These are phyloP conservation scores for Silurus aristotelis DNA, from an alignment of 2,797 vertebrate genomes.

Conservation along the genomic window DNA sequence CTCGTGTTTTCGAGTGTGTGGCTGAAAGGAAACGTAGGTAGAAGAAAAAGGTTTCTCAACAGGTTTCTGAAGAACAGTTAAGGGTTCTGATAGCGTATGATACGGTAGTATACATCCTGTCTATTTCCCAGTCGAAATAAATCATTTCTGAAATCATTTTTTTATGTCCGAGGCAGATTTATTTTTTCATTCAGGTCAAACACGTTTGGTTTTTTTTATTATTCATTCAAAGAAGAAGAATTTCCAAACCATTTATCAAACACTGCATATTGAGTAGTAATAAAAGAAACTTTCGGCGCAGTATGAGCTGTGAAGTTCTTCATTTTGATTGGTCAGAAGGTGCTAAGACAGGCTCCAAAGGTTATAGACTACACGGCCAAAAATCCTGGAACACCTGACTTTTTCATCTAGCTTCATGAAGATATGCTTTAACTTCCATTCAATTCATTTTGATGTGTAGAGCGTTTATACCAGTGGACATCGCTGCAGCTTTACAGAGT, in stretches of 20 bases:
- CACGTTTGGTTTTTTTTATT: background rate
- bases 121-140: background rate
- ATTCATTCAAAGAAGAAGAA: background rate
- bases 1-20: background rate
- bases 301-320: background rate
- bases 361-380: background rate
- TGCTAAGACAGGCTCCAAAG: background rate
- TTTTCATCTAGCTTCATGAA: no score
- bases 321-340: background rate
- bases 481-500: no score
- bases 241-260: background rate
- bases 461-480: no score
- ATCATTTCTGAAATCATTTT: background rate
- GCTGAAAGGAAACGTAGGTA: background rate
- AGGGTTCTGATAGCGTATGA: background rate
- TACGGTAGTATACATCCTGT: background rate
- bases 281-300: background rate
- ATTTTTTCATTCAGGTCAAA: background rate
- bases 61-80: background rate
- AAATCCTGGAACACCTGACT: no score
- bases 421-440: no score
- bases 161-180: background rate
- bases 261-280: background rate
- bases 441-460: no score
- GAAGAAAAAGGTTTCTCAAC: background rate